Percentiles rank a stretch among this genome's conserved stretches.
Conservation (phyloP, 2,888 invertebrate genomes). For the Liodrosophila aerea region DNA sequence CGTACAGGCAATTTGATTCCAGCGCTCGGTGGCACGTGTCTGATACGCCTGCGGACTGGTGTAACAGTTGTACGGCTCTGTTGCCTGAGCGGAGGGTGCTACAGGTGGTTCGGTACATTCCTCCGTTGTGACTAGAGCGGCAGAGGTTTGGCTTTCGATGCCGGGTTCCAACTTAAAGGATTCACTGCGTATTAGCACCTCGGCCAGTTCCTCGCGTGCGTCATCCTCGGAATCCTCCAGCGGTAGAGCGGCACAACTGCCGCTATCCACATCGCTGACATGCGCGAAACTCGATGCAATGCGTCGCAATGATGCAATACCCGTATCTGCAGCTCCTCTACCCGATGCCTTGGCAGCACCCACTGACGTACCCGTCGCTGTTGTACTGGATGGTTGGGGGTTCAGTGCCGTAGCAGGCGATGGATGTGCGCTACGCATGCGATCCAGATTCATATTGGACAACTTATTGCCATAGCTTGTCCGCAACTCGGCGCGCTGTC, state of each 20-base stretch:
- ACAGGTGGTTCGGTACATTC: not conserved
- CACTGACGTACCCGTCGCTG: no score
- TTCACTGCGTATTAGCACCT: conserved; percentile 56
- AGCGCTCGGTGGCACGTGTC: conserved; percentile 54
- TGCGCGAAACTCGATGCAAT: conserved; percentile 64
- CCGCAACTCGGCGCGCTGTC: conserved; percentile 56
- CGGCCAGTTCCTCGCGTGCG: conserved; percentile 46
- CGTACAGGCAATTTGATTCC: conserved; percentile 55
- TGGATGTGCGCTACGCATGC: conserved; percentile 35
- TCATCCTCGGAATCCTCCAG: conserved; percentile 59
- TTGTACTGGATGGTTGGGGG: no score
- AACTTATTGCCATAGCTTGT: conserved; percentile 53
- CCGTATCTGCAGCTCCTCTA: no score
- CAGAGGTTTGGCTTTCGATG: not conserved
- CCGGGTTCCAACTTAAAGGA: conserved; percentile 30
- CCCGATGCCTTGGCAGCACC: no score
- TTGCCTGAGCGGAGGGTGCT: not conserved
- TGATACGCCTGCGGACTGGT: not conserved
- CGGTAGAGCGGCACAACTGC: conserved; percentile 39
- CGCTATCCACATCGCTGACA: conserved; percentile 44
- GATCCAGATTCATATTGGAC: conserved; percentile 46
- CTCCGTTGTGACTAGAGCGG: not conserved
- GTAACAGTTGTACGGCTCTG: not conserved
- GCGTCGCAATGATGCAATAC: conserved; percentile 37
- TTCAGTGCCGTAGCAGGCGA: no score